A percentile compares a stretch with the other conserved stretches of the same genome.
These are phyloP conservation scores for Theristicus caerulescens DNA, from an alignment of 2,113 vertebrate genomes.

Conservation along the genomic window DNA sequence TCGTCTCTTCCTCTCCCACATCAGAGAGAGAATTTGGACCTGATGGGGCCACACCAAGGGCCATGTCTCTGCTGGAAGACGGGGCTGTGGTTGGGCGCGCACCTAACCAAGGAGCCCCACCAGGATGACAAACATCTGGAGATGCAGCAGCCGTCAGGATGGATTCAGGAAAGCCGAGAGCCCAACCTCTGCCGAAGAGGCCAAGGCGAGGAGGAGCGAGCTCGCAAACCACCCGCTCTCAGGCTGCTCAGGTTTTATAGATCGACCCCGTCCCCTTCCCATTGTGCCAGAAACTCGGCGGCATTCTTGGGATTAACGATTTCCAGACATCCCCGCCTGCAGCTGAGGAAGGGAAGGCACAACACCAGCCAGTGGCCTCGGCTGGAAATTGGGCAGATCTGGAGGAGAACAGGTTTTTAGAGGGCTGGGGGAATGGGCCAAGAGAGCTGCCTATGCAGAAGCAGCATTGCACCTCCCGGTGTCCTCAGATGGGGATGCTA, in stretches of 20 bases:
- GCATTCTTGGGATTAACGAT: conserved; percentile 6
- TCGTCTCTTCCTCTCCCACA: not conserved
- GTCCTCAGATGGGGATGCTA: accelerated
- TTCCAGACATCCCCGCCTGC: not conserved
- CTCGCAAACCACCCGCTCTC: not conserved
- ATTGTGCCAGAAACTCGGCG: not conserved
- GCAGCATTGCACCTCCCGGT: not conserved
- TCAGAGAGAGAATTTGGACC: not conserved
- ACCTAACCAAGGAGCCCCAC: not conserved
- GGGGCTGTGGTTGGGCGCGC: accelerated
- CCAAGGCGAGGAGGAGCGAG: not conserved
- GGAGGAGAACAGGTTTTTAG: accelerated
- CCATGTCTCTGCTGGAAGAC: not conserved
- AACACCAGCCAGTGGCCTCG: not conserved
- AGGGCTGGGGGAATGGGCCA: accelerated
- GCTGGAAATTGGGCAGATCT: not conserved
- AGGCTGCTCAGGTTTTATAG: conserved; percentile 25
- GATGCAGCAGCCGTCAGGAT: not conserved
- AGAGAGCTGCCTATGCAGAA: not conserved
- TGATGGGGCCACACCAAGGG: accelerated
- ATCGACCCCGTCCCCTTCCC: not conserved
- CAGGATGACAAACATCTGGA: not conserved
- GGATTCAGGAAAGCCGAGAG: not conserved
- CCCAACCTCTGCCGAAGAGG: not conserved
- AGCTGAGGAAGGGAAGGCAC: not conserved